These are phyloP conservation scores for Argyra leucocephala DNA, from an alignment of 2,888 invertebrate species.

Conservation along the genomic window DNA sequence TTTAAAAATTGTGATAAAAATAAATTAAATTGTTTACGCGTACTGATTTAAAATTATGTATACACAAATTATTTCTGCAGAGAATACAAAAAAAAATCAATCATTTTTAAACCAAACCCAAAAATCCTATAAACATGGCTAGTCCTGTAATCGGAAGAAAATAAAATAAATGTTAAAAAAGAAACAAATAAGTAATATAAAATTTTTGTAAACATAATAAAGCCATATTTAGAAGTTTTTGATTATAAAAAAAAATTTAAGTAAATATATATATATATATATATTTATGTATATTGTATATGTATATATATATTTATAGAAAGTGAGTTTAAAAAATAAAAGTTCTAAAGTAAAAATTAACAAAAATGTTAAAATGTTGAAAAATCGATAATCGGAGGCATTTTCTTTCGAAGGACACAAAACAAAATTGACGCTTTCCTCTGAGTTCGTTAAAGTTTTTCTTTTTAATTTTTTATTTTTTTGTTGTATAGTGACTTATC, in stretches of 20 bases:
- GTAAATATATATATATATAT: too few relatives aligned
- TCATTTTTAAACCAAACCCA: neutral
- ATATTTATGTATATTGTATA: too few relatives aligned
- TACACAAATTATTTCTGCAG: neutral
- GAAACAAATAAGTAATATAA: neutral
- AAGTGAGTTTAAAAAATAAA: neutral
- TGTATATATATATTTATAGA: too few relatives aligned
- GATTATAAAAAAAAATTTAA: neutral
- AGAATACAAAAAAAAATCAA: neutral
- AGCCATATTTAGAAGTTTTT: neutral
- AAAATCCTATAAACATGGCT: neutral
- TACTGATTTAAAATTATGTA: neutral
- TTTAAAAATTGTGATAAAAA: neutral
- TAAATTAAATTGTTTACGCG: neutral
- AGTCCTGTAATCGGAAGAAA: neutral
- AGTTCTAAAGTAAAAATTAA: neutral
- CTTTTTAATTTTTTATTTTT: neutral
- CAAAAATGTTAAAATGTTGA: neutral
- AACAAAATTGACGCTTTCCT: neutral
- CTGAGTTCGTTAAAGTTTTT: neutral
- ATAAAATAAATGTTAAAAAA: neutral
- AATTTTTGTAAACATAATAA: neutral
- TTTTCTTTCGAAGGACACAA: conserved; percentile 6
- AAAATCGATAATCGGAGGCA: neutral
- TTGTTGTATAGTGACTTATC: neutral